These are phyloP conservation scores for Miltochrista miniata DNA, from an alignment of 2,888 invertebrate species.

Conservation along the genomic window DNA sequence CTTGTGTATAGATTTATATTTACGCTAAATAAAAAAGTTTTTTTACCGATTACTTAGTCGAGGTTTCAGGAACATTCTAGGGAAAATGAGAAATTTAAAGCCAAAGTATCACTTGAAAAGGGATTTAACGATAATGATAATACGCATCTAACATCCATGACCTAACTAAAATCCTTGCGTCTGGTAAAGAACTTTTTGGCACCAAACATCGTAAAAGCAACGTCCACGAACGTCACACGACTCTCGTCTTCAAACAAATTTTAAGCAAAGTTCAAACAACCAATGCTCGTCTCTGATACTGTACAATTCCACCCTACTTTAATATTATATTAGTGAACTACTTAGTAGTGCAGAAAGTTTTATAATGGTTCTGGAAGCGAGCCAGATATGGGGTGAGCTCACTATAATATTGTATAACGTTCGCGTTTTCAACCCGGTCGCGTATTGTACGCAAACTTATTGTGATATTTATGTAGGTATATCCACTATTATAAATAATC, in stretches of 20 bases:
- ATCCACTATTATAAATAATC: not conserved
- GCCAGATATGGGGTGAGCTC: conserved; percentile 56
- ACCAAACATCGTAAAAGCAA: too few species aligned
- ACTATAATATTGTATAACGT: conserved; percentile 43
- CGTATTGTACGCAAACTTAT: conserved; percentile 23
- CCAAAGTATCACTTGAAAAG: not conserved
- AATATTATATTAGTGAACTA: conserved; percentile 70
- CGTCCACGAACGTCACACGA: too few species aligned
- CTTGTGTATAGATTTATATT: too few species aligned
- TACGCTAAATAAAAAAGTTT: too few species aligned
- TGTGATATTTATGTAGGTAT: conserved; percentile 5
- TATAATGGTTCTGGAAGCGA: conserved; percentile 70
- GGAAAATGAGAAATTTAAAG: too few species aligned
- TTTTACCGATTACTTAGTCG: too few species aligned
- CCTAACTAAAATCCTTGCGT: too few species aligned
- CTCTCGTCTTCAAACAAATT: not conserved
- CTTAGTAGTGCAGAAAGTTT: conserved; percentile 68
- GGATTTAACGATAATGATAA: not conserved
- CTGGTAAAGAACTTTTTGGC: too few species aligned
- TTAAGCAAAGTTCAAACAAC: conserved; percentile 21
- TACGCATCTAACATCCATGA: too few species aligned
- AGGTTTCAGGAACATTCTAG: too few species aligned
- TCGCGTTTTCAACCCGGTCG: conserved; percentile 25
- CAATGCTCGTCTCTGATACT: conserved; percentile 9
- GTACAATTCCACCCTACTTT: conserved; percentile 43